phyloP scores from a whole-genome alignment of 2,113 vertebrate genomes.

The Caretta caretta region DNA sequence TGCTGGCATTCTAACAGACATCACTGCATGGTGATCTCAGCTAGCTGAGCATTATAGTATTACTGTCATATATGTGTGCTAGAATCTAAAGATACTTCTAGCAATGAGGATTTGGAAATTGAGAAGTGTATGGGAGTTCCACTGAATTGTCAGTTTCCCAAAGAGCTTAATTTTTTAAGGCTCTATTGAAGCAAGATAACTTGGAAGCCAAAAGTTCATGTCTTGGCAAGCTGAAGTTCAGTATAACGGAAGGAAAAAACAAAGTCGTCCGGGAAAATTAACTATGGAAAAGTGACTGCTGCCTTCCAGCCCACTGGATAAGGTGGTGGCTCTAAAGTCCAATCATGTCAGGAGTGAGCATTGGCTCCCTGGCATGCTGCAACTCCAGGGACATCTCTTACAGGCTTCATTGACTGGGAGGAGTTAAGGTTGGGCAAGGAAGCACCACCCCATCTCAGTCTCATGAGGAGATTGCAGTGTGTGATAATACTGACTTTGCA shows the following conservation, averaged over 20 bases:
- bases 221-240: background rate
- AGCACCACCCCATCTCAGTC: too few relatives aligned
- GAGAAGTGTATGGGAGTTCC: background rate
- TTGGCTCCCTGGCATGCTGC: background rate
- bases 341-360: accelerated
- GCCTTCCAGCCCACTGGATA: accelerated
- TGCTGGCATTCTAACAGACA: background rate
- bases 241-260: background rate
- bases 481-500: background rate
- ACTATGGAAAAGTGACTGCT: background rate
- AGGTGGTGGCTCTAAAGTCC: background rate
- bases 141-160: background rate
- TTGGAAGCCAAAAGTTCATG: background rate
- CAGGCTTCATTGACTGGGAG: background rate
- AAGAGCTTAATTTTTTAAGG: background rate
- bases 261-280: background rate
- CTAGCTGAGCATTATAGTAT: background rate
- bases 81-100: background rate
- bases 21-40: background rate
- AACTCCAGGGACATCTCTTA: background rate
- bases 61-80: background rate
- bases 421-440: background rate
- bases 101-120: background rate
- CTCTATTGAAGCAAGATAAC: background rate
- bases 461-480: too few relatives aligned